Percentiles rank a stretch among this genome's conserved stretches.
These are phyloP conservation scores for Melanotaenia duboulayi DNA, from an alignment of 2,113 vertebrate species.

Conservation along the genomic window DNA sequence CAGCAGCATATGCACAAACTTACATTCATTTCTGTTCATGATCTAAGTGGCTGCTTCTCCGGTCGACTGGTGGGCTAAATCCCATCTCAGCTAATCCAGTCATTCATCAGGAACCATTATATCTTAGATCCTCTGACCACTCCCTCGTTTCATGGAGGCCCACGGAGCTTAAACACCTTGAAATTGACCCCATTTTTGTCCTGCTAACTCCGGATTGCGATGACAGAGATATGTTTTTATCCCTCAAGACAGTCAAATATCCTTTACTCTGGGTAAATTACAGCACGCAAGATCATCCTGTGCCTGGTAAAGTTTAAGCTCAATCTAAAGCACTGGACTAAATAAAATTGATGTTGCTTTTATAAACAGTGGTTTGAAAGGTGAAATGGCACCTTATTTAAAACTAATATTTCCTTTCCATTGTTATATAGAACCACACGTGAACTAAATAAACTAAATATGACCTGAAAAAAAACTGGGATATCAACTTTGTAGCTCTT, in stretches of 20 bases:
- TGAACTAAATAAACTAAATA: not conserved
- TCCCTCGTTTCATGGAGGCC: slow-evolving; percentile 28
- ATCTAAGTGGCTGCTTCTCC: slow-evolving; percentile 8
- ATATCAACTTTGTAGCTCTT: slow-evolving; percentile 11
- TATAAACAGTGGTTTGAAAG: not conserved
- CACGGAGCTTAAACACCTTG: slow-evolving; percentile 23
- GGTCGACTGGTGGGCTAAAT: slow-evolving; percentile 30
- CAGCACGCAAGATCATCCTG: not conserved
- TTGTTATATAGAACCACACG: no score
- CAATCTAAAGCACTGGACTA: not conserved
- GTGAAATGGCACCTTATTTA: not conserved
- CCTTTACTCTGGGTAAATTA: not conserved
- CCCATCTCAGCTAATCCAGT: slow-evolving; percentile 51
- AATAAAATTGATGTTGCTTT: not conserved
- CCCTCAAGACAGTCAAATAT: not conserved
- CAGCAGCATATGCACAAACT: not conserved
- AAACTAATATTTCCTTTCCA: not conserved
- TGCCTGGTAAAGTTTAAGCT: not conserved
- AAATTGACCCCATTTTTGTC: slow-evolving; percentile 31
- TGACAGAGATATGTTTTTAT: slow-evolving; percentile 31
- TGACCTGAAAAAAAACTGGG: not conserved
- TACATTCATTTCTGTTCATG: not conserved
- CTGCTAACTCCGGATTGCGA: slow-evolving; percentile 13
- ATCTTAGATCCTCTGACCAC: slow-evolving; percentile 18
- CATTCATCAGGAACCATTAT: slow-evolving; percentile 50